Evolutionary conservation across 2,113 vertebrate species (phyloP).

Genomic region (Empidonax alnorum): DNA sequence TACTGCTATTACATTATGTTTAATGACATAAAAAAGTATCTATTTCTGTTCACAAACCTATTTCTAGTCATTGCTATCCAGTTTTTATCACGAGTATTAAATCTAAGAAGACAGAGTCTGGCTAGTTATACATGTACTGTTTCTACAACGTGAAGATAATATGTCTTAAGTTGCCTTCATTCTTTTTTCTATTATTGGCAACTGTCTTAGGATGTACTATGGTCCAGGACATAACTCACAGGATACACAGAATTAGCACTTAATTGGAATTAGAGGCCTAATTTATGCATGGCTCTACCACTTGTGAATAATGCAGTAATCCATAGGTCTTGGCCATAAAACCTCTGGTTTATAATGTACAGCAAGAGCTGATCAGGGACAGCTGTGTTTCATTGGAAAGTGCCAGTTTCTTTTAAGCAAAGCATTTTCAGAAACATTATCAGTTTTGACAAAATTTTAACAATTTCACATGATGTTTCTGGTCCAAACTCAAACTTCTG

Average conservation of each 20-base stretch:
- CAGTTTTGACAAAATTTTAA: conserved; percentile 33
- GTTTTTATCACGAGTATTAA: not conserved
- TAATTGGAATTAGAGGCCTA: conserved; percentile 47
- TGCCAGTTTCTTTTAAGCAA: conserved; percentile 7
- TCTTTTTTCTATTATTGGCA: not conserved
- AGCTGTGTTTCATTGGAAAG: conserved; percentile 43
- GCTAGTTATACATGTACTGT: not conserved
- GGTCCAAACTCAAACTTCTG: conserved; percentile 23
- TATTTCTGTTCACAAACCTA: not conserved
- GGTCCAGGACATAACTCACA: conserved; percentile 17
- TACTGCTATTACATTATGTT: not conserved
- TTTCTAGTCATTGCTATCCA: not conserved
- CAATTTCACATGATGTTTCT: not conserved
- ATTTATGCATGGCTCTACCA: conserved; percentile 47
- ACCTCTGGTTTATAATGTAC: not conserved
- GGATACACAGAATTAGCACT: conserved; percentile 23
- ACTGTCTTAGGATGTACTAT: not conserved
- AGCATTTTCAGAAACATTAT: conserved; percentile 38
- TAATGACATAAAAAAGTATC: not conserved
- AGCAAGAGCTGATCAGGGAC: conserved; percentile 14
- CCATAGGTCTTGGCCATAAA: conserved; percentile 46
- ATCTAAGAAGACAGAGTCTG: not conserved
- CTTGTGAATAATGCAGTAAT: conserved; percentile 49
- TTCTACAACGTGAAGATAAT: not conserved
- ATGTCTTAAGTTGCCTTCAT: not conserved